Percentiles rank a stretch among this genome's conserved stretches.
phyloP scores from a whole-genome alignment of 2,888 invertebrate genomes.

The Leistus spinibarbis region DNA sequence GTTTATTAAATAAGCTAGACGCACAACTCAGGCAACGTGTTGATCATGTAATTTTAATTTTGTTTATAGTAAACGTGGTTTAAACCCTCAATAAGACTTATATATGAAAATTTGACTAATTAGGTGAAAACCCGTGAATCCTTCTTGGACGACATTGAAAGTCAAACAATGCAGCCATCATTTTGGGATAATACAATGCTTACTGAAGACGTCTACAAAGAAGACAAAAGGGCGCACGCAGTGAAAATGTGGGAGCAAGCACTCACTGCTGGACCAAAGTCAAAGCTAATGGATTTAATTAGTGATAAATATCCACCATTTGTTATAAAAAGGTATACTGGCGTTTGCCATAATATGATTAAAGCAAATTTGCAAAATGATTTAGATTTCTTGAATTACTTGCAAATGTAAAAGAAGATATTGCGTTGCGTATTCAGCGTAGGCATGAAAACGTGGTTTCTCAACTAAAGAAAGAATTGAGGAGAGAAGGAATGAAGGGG shows the following conservation, averaged over 20 bases:
- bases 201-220: conserved; percentile 42
- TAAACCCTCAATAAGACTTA: not conserved
- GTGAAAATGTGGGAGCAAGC: conserved; percentile 56
- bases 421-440: conserved; percentile 53
- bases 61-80: not conserved
- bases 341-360: not conserved
- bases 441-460: conserved; percentile 53
- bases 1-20: conserved; percentile 51
- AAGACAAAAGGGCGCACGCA: conserved; percentile 51
- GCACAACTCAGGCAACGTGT: conserved; percentile 49
- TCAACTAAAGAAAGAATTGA: conserved; percentile 55
- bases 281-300: conserved; percentile 49
- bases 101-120: not conserved
- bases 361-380: not conserved
- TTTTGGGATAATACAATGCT: conserved; percentile 51
- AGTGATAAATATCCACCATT: conserved; percentile 50
- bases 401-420: conserved; percentile 53
- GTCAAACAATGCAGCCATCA: conserved; percentile 48
- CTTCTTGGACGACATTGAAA: conserved; percentile 53
- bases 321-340: conserved; percentile 50
- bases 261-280: conserved; percentile 52
- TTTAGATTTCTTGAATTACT: conserved; percentile 51
- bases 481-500: conserved; percentile 52
- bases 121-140: conserved; percentile 52
- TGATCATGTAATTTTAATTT: conserved; percentile 44